A percentile compares a stretch with the other conserved stretches of the same genome.
phyloP scores from a whole-genome alignment of 2,113 vertebrate species.

The Balaenoptera acutorostrata region DNA sequence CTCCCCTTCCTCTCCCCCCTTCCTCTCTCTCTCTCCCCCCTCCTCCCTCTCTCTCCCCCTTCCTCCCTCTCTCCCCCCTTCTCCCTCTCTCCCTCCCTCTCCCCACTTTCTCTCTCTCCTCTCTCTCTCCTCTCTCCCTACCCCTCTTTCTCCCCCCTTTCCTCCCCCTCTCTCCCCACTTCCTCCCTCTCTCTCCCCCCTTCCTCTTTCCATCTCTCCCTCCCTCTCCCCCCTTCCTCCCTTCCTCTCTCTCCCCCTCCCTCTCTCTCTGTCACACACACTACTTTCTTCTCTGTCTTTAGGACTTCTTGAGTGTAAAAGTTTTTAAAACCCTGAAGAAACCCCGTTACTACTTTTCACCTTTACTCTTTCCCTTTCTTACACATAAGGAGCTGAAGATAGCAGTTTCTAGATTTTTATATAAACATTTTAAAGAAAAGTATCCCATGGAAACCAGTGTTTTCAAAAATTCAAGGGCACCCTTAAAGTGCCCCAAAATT shows the following conservation, averaged over 20 bases:
- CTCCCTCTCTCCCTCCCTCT: too few relatives aligned
- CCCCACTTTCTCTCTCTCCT: too few relatives aligned
- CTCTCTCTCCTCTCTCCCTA: accelerated
- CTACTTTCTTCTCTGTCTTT: not conserved
- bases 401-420: not conserved
- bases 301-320: not conserved
- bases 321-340: not conserved
- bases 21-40: too few relatives aligned
- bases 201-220: too few relatives aligned
- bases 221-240: too few relatives aligned
- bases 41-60: too few relatives aligned
- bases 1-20: too few relatives aligned
- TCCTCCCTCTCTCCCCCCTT: too few relatives aligned
- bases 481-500: not conserved
- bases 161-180: too few relatives aligned
- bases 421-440: not conserved
- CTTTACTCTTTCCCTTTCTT: not conserved
- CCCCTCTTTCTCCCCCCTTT: too few relatives aligned
- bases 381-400: not conserved
- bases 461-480: not conserved
- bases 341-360: not conserved
- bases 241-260: not conserved
- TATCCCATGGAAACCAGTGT: not conserved
- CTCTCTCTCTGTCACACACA: not conserved
- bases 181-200: too few relatives aligned